These are phyloP conservation scores for Rhinoderma darwinii DNA, from an alignment of 2,113 vertebrate genomes.

Conservation along the genomic window DNA sequence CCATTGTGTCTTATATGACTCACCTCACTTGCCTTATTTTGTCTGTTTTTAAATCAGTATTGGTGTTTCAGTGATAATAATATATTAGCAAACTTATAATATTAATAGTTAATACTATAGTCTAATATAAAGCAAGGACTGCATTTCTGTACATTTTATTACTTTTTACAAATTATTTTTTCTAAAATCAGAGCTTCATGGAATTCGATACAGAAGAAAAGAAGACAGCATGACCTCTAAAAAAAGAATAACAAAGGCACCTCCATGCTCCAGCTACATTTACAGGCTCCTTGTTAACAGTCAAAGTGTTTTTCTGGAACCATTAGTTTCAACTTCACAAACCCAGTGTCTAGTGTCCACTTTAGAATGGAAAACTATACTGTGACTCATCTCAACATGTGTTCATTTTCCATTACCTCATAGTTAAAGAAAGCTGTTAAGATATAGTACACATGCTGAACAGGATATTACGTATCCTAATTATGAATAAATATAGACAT, in stretches of 20 bases:
- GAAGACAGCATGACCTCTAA: slow-evolving; percentile 7
- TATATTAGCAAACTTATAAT: background rate
- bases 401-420: slow-evolving; percentile 17
- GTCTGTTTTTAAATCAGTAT: too few species aligned
- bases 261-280: slow-evolving; percentile 13
- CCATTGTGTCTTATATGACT: too few species aligned
- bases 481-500: too few species aligned
- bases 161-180: background rate
- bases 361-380: background rate
- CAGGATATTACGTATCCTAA: background rate
- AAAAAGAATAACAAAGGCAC: slow-evolving; percentile 17
- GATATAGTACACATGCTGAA: background rate
- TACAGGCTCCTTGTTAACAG: slow-evolving; percentile 13
- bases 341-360: slow-evolving; percentile 4
- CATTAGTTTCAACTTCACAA: slow-evolving; percentile 14
- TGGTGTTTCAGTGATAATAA: too few species aligned
- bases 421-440: background rate
- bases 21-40: too few species aligned
- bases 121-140: background rate
- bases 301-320: slow-evolving; percentile 18
- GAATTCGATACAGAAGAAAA: background rate
- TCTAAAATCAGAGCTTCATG: background rate
- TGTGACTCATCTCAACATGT: slow-evolving; percentile 3
- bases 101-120: background rate
- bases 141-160: background rate